Evolutionary conservation across 2,113 vertebrate species (phyloP).

Genomic region (Tenrec ecaudatus): DNA sequence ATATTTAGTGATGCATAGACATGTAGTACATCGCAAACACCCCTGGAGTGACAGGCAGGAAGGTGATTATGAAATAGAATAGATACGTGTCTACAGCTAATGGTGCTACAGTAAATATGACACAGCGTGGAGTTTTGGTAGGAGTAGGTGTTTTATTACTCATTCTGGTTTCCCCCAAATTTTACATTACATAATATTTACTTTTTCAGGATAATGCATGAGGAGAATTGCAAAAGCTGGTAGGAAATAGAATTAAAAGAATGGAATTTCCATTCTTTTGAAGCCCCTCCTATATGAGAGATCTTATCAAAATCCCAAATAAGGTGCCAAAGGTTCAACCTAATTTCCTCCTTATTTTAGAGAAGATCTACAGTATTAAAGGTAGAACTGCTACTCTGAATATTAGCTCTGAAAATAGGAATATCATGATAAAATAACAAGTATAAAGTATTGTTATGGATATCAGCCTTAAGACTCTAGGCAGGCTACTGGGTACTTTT

Average conservation of each 20-base stretch:
- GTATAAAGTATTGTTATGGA: background rate
- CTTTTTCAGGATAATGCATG: no score
- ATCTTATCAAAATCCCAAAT: background rate
- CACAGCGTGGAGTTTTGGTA: background rate
- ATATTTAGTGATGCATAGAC: rapidly evolving
- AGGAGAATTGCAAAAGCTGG: no score
- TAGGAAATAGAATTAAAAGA: no score
- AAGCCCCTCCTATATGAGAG: background rate
- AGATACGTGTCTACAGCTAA: background rate
- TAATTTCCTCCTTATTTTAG: background rate
- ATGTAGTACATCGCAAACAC: background rate
- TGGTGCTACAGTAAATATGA: background rate
- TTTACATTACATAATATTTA: no score
- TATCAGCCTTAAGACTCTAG: background rate
- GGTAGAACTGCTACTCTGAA: background rate
- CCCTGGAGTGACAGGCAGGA: background rate
- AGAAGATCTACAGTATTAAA: no score
- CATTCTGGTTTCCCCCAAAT: background rate
- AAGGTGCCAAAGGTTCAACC: background rate
- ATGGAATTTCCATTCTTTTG: background rate
- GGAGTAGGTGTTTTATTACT: background rate
- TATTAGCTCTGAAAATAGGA: background rate
- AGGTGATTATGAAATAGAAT: background rate
- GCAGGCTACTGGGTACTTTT: background rate
- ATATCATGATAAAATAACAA: background rate